Base-by-base conservation (phyloP, 2,888 invertebrate species). In the Heteromurus nitidus region DNA sequence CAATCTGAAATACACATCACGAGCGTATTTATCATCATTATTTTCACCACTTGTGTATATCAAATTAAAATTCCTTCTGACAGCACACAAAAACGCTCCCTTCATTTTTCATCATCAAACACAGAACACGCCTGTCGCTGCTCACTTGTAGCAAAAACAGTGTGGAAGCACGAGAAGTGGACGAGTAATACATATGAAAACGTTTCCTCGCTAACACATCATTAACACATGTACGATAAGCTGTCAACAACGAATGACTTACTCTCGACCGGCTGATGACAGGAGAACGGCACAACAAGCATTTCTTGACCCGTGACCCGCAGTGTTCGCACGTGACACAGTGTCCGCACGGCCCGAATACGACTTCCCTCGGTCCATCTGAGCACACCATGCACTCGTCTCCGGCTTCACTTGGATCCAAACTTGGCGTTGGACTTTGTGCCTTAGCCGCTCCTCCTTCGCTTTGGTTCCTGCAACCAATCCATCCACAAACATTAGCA, bases 361-460 rank as follows among this genome's bases (percentile, higher is more conserved):
- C 91, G 60, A 95, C 95, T 89, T 98, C 97, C 9, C 97, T 91
- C 89, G 96, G 96, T 81, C 93, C 93, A 89, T 98, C 97, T 0
- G 97, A 97, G 89, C 98, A 98, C 70, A 98, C 96, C 88, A 98
- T 92, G 89, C 98, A 98, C 90, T 98, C 98, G 88, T 97, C 96
- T 83, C 94, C 91, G 0, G 93, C 92, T 47, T 90, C 90, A 84
- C 89, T 89, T 11, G 83, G 84, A 62, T 87, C 87, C 77, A 87
- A 75, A 77, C 86, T 87, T 16, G 87, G 87, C 42, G 87, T 86
- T 26, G 87, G 87, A 50, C 87, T 87, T 28, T 85, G 84, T 16
- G 86, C 80, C 75, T 86, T 87, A 2, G 76, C 79, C 24, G 76
- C 82, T 55, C 81, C 83, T 60, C 84, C 87, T 82, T 86, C 87